A percentile compares a stretch with the other conserved stretches of the same genome.
phyloP scores from a whole-genome alignment of 2,888 invertebrate species.

The Unio pictorum region DNA sequence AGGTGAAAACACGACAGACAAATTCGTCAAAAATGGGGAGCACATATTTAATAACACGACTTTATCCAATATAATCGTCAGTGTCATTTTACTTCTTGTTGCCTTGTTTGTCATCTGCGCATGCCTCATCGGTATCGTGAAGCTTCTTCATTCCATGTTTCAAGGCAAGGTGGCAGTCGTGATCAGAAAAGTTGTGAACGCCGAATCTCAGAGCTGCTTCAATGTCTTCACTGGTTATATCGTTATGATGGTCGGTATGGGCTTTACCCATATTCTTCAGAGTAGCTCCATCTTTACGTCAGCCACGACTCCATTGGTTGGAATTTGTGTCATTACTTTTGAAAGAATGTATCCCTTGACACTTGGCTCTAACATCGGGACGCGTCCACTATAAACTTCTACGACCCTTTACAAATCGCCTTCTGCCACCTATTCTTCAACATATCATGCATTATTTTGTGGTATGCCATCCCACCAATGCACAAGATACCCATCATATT shows the following conservation, averaged over 20 bases:
- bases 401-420: constrained; percentile 69
- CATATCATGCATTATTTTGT: constrained; percentile 74
- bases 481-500: constrained; percentile 73
- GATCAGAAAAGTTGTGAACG: constrained; percentile 58
- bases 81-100: constrained; percentile 50
- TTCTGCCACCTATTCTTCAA: constrained; percentile 77
- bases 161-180: constrained; percentile 58
- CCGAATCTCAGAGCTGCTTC: constrained; percentile 59
- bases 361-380: constrained; percentile 66
- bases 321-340: constrained; percentile 58
- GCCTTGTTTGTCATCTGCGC: constrained; percentile 53
- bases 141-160: constrained; percentile 58
- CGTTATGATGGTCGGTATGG: constrained; percentile 58
- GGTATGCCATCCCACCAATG: constrained; percentile 74
- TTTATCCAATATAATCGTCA: constrained; percentile 47
- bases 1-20: constrained; percentile 1
- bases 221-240: constrained; percentile 61
- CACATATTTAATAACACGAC: constrained; percentile 47
- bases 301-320: constrained; percentile 64
- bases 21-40: not conserved
- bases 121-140: constrained; percentile 62
- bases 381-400: constrained; percentile 35
- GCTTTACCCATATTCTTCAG: constrained; percentile 63
- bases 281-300: constrained; percentile 67
- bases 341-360: constrained; percentile 66